A percentile compares a stretch with the other conserved stretches of the same genome.
These are phyloP conservation scores for Drosophila dives DNA, from an alignment of 2,888 invertebrate genomes.

Conservation along the genomic window DNA sequence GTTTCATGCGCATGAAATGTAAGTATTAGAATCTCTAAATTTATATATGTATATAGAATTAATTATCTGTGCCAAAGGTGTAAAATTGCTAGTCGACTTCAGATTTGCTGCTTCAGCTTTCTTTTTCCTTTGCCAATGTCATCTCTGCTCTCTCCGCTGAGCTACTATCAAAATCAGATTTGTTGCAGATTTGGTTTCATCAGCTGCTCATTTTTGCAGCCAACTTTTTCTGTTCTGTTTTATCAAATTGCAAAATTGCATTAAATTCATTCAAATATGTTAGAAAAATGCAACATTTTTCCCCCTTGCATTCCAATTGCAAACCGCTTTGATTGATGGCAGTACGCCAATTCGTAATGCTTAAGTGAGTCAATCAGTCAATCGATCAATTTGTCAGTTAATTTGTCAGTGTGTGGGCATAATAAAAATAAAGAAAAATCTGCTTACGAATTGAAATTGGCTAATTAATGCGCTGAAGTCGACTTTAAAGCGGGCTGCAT, in stretches of 20 bases:
- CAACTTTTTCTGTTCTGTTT: background rate
- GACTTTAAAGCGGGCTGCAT: constrained; percentile 1
- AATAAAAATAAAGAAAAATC: background rate
- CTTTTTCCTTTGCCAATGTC: too few species aligned
- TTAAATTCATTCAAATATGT: background rate
- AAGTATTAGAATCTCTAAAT: constrained; percentile 44
- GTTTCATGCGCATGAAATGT: constrained; percentile 82
- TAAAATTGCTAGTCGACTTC: too few species aligned
- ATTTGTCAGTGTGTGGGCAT: background rate
- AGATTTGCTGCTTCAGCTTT: too few species aligned
- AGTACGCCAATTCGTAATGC: background rate
- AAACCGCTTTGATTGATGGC: background rate
- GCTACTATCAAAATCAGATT: too few species aligned
- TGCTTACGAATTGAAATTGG: background rate
- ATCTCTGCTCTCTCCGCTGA: too few species aligned
- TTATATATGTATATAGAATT: too few species aligned
- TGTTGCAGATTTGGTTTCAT: too few species aligned
- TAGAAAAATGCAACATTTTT: background rate
- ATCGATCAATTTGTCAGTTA: background rate
- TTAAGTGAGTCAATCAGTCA: background rate
- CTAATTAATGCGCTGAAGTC: constrained; percentile 1
- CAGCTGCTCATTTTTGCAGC: too few species aligned
- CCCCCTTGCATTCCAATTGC: background rate
- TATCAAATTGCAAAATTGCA: background rate
- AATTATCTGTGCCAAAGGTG: too few species aligned